Evolutionary conservation across 2,888 invertebrate species (phyloP).

Genomic region (Bedellia somnulentella): DNA sequence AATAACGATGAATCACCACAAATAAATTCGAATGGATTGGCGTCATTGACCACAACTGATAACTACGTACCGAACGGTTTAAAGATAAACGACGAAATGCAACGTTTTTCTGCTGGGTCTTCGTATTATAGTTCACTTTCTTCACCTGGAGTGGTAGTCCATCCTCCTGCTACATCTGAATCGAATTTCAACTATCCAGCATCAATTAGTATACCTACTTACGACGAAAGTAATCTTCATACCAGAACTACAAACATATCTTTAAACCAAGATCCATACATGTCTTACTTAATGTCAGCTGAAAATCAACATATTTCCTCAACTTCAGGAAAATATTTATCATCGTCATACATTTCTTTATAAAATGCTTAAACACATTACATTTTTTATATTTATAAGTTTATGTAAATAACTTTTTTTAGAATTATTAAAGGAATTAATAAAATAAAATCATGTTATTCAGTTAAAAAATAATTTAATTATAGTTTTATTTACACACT

Average conservation of each 20-base stretch:
- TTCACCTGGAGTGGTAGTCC: constrained; percentile 24
- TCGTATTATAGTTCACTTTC: constrained; percentile 34
- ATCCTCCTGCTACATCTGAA: constrained; percentile 26
- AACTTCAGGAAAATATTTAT: constrained; percentile 27
- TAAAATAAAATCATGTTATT: too few relatives aligned
- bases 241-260: constrained; percentile 22
- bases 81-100: constrained; percentile 38
- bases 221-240: constrained; percentile 31
- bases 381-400: too few relatives aligned
- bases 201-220: constrained; percentile 26
- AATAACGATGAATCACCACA: constrained; percentile 45
- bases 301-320: constrained; percentile 22
- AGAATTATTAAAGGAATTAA: too few relatives aligned
- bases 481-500: too few relatives aligned
- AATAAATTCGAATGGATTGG: constrained; percentile 30
- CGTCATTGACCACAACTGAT: constrained; percentile 28
- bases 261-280: constrained; percentile 35
- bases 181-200: constrained; percentile 16
- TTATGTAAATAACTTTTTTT: too few relatives aligned
- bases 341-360: constrained; percentile 42
- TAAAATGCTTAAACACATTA: constrained; percentile 17
- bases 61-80: constrained; percentile 47
- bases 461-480: too few relatives aligned
- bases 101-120: constrained; percentile 26
- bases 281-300: constrained; percentile 30